Percentiles rank a stretch among this genome's conserved stretches.
Evolutionary conservation across 2,888 invertebrate genomes (phyloP).

Genomic region (Rhogogaster chlorosoma): DNA sequence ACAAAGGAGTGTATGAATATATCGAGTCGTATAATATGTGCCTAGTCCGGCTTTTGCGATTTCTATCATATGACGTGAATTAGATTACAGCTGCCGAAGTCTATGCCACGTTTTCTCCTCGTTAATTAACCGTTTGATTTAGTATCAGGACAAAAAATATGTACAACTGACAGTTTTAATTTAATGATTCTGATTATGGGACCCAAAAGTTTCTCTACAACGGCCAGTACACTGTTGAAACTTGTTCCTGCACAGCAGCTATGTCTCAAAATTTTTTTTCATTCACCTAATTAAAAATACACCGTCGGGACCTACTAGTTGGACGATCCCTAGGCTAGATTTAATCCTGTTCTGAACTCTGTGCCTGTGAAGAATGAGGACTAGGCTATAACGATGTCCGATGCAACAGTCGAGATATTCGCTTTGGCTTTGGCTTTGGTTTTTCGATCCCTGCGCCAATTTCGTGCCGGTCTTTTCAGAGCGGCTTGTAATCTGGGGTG

Average conservation of each 20-base stretch:
- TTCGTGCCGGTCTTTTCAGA: constrained; percentile 28
- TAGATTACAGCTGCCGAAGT: background rate
- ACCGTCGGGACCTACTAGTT: background rate
- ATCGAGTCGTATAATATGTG: background rate
- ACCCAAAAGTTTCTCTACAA: background rate
- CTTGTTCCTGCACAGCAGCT: background rate
- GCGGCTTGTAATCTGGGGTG: constrained; percentile 39
- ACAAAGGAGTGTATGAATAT: constrained; percentile 6
- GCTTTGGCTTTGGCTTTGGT: background rate
- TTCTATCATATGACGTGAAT: constrained; percentile 22
- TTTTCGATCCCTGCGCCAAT: constrained; percentile 31
- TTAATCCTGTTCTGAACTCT: constrained; percentile 30
- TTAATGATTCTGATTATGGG: constrained; percentile 27
- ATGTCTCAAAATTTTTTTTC: background rate
- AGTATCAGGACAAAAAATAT: background rate
- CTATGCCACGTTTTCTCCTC: background rate
- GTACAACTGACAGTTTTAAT: constrained; percentile 4
- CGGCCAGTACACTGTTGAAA: background rate
- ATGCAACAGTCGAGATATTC: constrained; percentile 6
- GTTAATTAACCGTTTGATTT: constrained; percentile 15
- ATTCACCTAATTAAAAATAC: constrained; percentile 27
- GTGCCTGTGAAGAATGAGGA: constrained; percentile 14
- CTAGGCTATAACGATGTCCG: constrained; percentile 27
- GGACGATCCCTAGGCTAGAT: constrained; percentile 12
- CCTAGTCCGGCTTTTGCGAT: constrained; percentile 3